phyloP scores from a whole-genome alignment of 2,888 invertebrate species.

The Noctua janthe region DNA sequence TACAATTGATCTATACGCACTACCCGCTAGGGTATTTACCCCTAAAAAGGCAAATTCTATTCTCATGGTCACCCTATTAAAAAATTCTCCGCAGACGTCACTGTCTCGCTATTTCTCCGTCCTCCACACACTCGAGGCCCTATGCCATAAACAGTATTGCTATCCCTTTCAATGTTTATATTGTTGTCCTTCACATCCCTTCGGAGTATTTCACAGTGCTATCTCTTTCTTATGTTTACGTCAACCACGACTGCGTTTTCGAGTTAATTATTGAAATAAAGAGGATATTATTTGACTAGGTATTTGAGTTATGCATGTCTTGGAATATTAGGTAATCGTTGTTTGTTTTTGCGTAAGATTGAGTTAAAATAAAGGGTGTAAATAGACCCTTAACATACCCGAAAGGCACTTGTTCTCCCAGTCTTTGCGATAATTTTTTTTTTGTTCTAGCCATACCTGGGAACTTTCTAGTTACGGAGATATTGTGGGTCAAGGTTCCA shows the following conservation, averaged over 20 bases:
- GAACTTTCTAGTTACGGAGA: too few species aligned
- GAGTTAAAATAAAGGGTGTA: neutral
- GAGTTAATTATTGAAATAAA: neutral
- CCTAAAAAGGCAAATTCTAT: conserved; percentile 3
- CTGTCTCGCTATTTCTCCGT: conserved; percentile 58
- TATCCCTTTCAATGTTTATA: conserved; percentile 43
- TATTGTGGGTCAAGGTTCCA: too few species aligned
- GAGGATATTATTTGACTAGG: neutral
- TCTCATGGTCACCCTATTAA: conserved; percentile 66
- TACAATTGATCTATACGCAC: neutral
- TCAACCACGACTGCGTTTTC: neutral
- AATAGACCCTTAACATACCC: too few species aligned
- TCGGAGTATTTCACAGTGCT: neutral
- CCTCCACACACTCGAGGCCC: conserved; percentile 63
- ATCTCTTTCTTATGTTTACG: conserved; percentile 30
- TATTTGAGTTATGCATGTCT: neutral
- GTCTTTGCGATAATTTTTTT: too few species aligned
- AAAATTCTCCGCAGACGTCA: conserved; percentile 55
- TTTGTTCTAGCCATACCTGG: too few species aligned
- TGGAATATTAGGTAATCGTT: neutral
- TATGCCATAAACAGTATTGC: conserved; percentile 54
- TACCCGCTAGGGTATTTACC: neutral
- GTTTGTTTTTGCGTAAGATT: neutral
- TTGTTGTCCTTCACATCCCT: conserved; percentile 23
- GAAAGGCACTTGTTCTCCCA: too few species aligned